Evolutionary conservation across 2,888 invertebrate genomes (phyloP).

Genomic region (Megaustenia siamemsis): DNA sequence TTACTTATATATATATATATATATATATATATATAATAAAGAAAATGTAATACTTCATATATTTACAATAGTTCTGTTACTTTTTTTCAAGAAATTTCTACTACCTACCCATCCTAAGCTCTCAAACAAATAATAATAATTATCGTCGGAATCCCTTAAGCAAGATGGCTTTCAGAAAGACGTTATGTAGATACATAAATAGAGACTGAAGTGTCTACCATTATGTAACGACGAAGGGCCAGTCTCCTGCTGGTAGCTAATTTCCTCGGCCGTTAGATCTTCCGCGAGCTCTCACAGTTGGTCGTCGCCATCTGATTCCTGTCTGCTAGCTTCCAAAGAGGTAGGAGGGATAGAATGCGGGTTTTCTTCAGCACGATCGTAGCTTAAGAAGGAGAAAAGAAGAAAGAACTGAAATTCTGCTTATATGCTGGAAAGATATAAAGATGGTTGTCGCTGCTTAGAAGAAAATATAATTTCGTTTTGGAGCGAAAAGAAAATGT

Average conservation of each 20-base stretch:
- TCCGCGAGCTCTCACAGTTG: slow-evolving; percentile 3
- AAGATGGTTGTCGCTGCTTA: not conserved
- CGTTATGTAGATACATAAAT: slow-evolving; percentile 22
- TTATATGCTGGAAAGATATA: not conserved
- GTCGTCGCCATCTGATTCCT: slow-evolving; percentile 9
- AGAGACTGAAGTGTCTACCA: slow-evolving; percentile 20
- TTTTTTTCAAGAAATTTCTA: too few species aligned
- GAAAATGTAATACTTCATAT: too few species aligned
- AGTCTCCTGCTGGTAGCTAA: slow-evolving; percentile 17
- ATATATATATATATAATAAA: too few species aligned
- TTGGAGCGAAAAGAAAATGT: slow-evolving; percentile 6
- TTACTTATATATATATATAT: too few species aligned
- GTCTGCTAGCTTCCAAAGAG: slow-evolving; percentile 13
- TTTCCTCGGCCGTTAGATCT: slow-evolving; percentile 13
- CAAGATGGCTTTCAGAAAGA: not conserved
- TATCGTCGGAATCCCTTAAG: not conserved
- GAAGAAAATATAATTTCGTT: not conserved
- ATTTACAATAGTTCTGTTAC: too few species aligned
- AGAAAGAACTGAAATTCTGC: too few species aligned
- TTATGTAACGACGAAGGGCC: not conserved
- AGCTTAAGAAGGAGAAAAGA: too few species aligned
- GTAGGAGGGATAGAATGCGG: too few species aligned
- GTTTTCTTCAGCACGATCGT: too few species aligned
- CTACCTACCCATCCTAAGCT: not conserved
- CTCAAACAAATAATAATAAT: not conserved